Base-by-base conservation (phyloP, 2,888 invertebrate species). In the Heliothis peltigera region DNA sequence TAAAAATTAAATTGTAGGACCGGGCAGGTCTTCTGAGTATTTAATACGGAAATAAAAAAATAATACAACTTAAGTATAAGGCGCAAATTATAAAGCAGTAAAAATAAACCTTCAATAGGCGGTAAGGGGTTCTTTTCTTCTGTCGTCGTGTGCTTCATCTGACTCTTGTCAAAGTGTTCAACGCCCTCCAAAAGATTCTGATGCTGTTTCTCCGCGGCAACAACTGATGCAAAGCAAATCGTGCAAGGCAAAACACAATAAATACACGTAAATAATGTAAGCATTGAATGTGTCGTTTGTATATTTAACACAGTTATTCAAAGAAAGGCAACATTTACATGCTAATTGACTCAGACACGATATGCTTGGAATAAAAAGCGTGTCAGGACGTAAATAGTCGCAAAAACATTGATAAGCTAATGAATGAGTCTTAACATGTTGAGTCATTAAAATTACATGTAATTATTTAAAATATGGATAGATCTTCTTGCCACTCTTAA, bases 121-220 rank as follows among this genome's bases (percentile, higher is more conserved):
- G 97, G 97, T 85, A 97, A 95, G 51, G 96, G 93, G 83, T 97
- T 97, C 95, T 97, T 97, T 93, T 97, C 97, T 82, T 96, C 95
- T 8, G 97, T 97, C 68, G 96, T 95, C 2, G 97, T 95, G 87
- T 97, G 97, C 87, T 97, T 97, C 96, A 97, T 96, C 80, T 96
- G 96, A 52, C 95, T 92, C 94, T 96, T 96, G 94, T 97, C 96
- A 86, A 97, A 97, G 81, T 96, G 96, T 87, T 97, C 97, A 61
- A 97, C 97, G 75, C 97, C 97, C 59, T 96, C 96, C 87, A 97
- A 91, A 54, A 97, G 93, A 84, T 96, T 97, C 91, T 96, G 96
- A 86, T 97, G 97, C 69, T 95, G 96, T 92, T 96, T 97, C 94
- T 97, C 97, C 87, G 96, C 96, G 79, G 96, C 96, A 80, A 97